These are phyloP conservation scores for Parnassius smintheus DNA, from an alignment of 2,888 invertebrate genomes.

Conservation along the genomic window DNA sequence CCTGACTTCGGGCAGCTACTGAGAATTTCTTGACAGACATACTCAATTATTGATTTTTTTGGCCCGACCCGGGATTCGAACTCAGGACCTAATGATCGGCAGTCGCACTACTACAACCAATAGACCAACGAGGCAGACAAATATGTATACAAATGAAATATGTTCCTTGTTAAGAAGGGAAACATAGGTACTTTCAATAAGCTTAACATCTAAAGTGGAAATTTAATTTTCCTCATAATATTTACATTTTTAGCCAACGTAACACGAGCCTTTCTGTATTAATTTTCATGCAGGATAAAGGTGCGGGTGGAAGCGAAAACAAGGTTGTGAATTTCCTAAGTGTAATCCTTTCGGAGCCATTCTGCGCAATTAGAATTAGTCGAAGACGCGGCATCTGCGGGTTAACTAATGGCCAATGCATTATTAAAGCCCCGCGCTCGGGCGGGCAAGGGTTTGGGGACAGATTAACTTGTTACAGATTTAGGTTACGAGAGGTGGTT, in stretches of 20 bases:
- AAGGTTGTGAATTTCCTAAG: constrained; percentile 48
- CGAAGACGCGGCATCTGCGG: constrained; percentile 73
- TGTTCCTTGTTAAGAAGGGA: too few relatives aligned
- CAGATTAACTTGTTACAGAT: constrained; percentile 68
- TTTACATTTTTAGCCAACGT: constrained; percentile 19
- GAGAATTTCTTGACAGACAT: too few relatives aligned
- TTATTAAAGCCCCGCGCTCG: constrained; percentile 67
- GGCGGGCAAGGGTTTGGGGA: constrained; percentile 59
- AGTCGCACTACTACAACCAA: too few relatives aligned
- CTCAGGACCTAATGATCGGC: too few relatives aligned
- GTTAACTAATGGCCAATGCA: constrained; percentile 78
- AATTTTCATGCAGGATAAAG: constrained; percentile 40
- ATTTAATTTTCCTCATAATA: neutral
- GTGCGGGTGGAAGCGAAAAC: constrained; percentile 49
- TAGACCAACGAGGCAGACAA: too few relatives aligned
- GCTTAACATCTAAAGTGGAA: neutral
- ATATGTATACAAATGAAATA: too few relatives aligned
- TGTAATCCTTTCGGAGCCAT: constrained; percentile 70
- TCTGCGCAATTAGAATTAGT: constrained; percentile 70
- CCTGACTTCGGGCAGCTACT: too few relatives aligned
- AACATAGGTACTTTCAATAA: too few relatives aligned
- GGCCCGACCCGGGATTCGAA: too few relatives aligned
- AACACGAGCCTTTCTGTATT: constrained; percentile 33
- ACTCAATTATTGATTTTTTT: too few relatives aligned
- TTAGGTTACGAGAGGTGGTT: constrained; percentile 3